These are phyloP conservation scores for Thalassarche chlororhynchos DNA, from an alignment of 2,113 vertebrate genomes.

Conservation along the genomic window DNA sequence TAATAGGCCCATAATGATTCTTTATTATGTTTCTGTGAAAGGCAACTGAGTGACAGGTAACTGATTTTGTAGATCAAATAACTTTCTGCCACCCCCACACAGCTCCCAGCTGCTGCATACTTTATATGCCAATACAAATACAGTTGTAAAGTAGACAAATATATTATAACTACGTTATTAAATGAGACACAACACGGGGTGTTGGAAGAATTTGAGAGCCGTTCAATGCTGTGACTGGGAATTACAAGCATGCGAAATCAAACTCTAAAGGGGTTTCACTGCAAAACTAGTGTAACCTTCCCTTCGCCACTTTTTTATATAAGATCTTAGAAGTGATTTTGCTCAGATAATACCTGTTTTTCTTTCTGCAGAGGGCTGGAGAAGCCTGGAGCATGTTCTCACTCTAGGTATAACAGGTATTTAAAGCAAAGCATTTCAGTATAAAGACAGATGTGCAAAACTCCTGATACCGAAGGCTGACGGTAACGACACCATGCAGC, in stretches of 20 bases:
- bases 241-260: background rate
- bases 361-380: background rate
- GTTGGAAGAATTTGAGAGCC: background rate
- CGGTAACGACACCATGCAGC: background rate
- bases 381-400: background rate
- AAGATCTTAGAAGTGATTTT: background rate
- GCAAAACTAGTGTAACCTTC: background rate
- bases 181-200: background rate
- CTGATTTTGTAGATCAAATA: slow-evolving; percentile 64
- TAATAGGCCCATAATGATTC: slow-evolving; percentile 69
- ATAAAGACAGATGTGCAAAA: background rate
- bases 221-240: background rate
- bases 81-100: slow-evolving; percentile 45
- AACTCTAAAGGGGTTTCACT: background rate
- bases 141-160: slow-evolving; percentile 54
- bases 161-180: slow-evolving; percentile 45
- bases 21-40: slow-evolving; percentile 69
- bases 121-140: slow-evolving; percentile 60
- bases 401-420: background rate
- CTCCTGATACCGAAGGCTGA: background rate
- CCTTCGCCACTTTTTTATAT: background rate
- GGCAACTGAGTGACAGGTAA: slow-evolving; percentile 61
- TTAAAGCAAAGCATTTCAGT: background rate
- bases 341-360: background rate
- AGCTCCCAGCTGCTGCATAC: slow-evolving; percentile 29